Conservation (phyloP, 2,888 invertebrate species). For the Strigamia crassipes region DNA sequence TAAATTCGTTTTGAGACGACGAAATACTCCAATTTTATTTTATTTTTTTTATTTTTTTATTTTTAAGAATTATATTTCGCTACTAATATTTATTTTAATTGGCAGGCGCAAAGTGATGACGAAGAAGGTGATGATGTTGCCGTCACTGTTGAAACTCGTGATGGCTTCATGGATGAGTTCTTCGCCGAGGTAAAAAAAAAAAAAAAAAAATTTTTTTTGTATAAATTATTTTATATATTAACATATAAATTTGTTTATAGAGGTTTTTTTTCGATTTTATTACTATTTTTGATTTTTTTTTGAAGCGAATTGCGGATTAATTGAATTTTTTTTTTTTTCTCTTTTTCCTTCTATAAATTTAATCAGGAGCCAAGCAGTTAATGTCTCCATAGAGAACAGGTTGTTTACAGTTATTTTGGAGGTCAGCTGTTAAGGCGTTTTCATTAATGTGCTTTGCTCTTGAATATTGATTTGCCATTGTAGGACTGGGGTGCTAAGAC, state of each 20-base stretch:
- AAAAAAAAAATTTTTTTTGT: no score
- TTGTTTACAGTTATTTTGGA: conserved; percentile 17
- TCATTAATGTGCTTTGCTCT: neutral
- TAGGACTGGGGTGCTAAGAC: neutral
- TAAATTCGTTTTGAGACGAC: neutral
- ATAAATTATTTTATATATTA: neutral
- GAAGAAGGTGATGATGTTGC: conserved; percentile 95
- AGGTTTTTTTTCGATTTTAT: neutral
- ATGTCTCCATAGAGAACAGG: conserved; percentile 12
- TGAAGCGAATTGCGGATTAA: no score
- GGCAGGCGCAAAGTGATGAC: conserved; percentile 97
- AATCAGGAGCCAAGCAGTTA: neutral
- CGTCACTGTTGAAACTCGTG: conserved; percentile 85
- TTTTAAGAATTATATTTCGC: neutral
- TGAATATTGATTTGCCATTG: conserved; percentile 6
- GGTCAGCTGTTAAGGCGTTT: conserved; percentile 11
- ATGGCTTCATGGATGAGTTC: conserved; percentile 99
- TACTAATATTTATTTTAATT: neutral
- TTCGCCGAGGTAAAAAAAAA: no score
- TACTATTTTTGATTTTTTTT: no score
- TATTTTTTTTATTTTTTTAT: no score
- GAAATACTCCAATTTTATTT: neutral
- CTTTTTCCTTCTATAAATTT: neutral
- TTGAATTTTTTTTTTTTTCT: neutral
- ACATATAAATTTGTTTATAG: neutral